phyloP scores from a whole-genome alignment of 2,797 vertebrate genomes.

The Sebastes cheni region DNA sequence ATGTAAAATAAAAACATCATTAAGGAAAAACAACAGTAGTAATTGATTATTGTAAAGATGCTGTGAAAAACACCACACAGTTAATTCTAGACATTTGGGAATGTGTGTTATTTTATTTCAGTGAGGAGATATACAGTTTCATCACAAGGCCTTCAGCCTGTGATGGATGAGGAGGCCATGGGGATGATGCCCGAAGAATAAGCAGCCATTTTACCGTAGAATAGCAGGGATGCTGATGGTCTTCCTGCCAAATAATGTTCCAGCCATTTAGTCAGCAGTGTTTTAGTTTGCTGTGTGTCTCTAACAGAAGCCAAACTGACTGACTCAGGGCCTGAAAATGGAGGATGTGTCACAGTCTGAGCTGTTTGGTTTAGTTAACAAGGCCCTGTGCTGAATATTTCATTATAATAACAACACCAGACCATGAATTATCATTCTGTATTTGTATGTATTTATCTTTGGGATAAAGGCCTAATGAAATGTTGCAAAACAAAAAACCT shows the following conservation, averaged over 20 bases:
- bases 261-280: slow-evolving; percentile 24
- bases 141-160: slow-evolving; percentile 40
- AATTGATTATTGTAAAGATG: not conserved
- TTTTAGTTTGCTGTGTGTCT: slow-evolving; percentile 15
- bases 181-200: slow-evolving; percentile 39
- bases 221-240: slow-evolving; percentile 43
- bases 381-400: not conserved
- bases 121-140: slow-evolving; percentile 1
- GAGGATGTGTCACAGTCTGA: slow-evolving; percentile 9
- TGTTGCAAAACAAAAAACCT: not conserved
- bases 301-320: not conserved
- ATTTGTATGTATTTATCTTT: not conserved
- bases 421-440: too few species aligned
- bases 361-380: not conserved
- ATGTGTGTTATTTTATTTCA: not conserved
- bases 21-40: accelerated
- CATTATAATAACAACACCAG: not conserved
- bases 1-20: too few species aligned
- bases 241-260: slow-evolving; percentile 41
- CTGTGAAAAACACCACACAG: not conserved
- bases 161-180: slow-evolving; percentile 23
- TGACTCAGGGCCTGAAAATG: slow-evolving; percentile 4
- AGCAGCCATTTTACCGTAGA: slow-evolving; percentile 76
- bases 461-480: not conserved
- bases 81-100: not conserved